These are phyloP conservation scores for Sternotherus odoratus DNA, from an alignment of 2,797 vertebrate species.

Conservation along the genomic window DNA sequence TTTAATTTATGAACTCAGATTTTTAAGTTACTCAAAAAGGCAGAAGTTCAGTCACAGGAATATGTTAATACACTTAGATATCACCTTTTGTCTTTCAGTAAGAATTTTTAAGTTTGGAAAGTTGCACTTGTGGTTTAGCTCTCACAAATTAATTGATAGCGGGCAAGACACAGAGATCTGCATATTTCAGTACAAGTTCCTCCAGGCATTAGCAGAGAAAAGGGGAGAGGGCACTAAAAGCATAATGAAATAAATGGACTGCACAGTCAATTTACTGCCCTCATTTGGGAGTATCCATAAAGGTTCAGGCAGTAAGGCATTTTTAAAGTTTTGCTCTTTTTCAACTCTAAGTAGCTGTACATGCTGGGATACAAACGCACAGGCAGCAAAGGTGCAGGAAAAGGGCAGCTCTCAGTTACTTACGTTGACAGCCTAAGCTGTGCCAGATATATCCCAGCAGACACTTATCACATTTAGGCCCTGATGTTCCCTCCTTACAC, in stretches of 20 bases:
- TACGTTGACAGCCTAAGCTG: constrained; percentile 97
- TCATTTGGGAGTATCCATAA: background rate
- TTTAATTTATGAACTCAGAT: constrained; percentile 48
- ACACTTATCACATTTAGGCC: constrained; percentile 97
- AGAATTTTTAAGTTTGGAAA: constrained; percentile 26
- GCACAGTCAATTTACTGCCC: constrained; percentile 49
- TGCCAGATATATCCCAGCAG: constrained; percentile 98
- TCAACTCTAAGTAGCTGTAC: constrained; percentile 67
- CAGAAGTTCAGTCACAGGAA: constrained; percentile 45
- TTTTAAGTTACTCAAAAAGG: background rate
- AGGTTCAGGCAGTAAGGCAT: background rate
- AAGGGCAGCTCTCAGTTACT: constrained; percentile 86
- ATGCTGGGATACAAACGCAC: constrained; percentile 60
- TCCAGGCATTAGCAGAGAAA: background rate
- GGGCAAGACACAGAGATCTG: background rate
- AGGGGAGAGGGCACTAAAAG: constrained; percentile 13
- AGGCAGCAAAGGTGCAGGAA: constrained; percentile 75
- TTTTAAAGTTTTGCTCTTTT: constrained; percentile 22
- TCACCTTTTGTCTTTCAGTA: constrained; percentile 41
- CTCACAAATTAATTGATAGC: constrained; percentile 47
- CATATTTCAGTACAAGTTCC: constrained; percentile 45
- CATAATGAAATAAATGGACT: background rate
- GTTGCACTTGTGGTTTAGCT: background rate
- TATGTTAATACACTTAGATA: constrained; percentile 46
- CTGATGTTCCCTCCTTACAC: constrained; percentile 97